Conservation (phyloP, 1,140 invertebrate species). For the Physella acuta region DNA sequence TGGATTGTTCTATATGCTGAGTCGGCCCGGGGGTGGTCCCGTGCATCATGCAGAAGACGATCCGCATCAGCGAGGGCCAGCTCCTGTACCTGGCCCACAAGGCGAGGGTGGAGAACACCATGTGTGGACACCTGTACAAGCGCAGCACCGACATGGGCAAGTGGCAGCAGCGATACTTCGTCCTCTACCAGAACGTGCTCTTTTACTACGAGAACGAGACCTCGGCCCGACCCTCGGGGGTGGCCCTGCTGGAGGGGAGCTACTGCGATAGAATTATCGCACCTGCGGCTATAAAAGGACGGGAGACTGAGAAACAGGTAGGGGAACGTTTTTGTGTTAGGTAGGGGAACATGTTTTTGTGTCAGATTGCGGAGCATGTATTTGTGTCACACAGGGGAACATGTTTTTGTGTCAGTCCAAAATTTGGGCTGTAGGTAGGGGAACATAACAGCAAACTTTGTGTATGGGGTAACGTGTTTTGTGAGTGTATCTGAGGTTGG, state of each 20-base stretch:
- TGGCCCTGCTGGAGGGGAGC: slow-evolving; percentile 84
- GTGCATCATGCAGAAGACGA: slow-evolving; percentile 70
- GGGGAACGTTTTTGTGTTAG: slow-evolving; percentile 7
- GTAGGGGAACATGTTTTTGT: too few relatives aligned
- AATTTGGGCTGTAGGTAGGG: neutral
- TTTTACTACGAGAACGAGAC: slow-evolving; percentile 87
- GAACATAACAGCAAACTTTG: neutral
- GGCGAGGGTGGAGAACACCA: slow-evolving; percentile 73
- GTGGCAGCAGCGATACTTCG: slow-evolving; percentile 88
- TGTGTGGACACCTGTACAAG: slow-evolving; percentile 82
- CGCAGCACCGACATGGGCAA: slow-evolving; percentile 80
- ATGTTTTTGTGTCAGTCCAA: neutral
- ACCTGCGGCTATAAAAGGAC: slow-evolving; percentile 45
- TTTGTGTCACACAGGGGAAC: neutral
- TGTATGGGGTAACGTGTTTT: too few relatives aligned
- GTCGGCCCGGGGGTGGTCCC: neutral
- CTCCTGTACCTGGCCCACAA: slow-evolving; percentile 82
- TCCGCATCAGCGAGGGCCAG: slow-evolving; percentile 68
- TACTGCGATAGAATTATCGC: slow-evolving; percentile 80
- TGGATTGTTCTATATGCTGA: neutral
- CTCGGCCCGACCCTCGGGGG: slow-evolving; percentile 74
- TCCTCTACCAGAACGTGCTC: slow-evolving; percentile 88
- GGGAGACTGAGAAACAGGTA: slow-evolving; percentile 57
- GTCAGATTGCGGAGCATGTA: neutral
- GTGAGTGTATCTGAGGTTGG: too few relatives aligned